A percentile compares a stretch with the other conserved stretches of the same genome.
phyloP scores from a whole-genome alignment of 2,888 invertebrate species.

The Drosophila kambysellisi region DNA sequence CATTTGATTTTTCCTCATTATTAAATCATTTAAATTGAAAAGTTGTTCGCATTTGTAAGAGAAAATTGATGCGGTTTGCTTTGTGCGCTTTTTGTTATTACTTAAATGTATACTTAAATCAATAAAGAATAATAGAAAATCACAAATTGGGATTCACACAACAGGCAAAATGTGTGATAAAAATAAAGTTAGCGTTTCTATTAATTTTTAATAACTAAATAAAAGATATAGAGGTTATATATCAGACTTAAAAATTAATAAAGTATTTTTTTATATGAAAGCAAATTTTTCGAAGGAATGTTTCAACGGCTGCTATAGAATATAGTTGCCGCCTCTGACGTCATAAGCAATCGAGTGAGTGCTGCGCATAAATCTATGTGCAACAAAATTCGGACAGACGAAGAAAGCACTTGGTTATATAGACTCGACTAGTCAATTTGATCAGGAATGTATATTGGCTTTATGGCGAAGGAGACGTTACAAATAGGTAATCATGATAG shows the following conservation, averaged over 20 bases:
- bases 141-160: not conserved
- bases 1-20: not conserved
- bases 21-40: not conserved
- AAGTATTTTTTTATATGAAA: not conserved
- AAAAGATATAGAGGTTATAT: not conserved
- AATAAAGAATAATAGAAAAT: not conserved
- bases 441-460: not conserved
- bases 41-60: not conserved
- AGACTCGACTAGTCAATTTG: not conserved
- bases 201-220: not conserved
- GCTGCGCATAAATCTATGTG: too few species aligned
- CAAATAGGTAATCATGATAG: not conserved
- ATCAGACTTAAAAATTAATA: not conserved
- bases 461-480: not conserved
- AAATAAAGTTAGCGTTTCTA: not conserved
- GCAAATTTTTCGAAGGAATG: not conserved
- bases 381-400: not conserved
- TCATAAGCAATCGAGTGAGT: too few species aligned
- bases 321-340: too few species aligned
- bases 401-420: not conserved
- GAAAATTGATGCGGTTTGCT: too few species aligned
- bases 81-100: too few species aligned
- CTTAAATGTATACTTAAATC: too few species aligned
- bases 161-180: too few species aligned
- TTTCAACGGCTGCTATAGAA: too few species aligned